Conservation (phyloP, 1,140 invertebrate genomes). For the Episyrphus balteatus region DNA sequence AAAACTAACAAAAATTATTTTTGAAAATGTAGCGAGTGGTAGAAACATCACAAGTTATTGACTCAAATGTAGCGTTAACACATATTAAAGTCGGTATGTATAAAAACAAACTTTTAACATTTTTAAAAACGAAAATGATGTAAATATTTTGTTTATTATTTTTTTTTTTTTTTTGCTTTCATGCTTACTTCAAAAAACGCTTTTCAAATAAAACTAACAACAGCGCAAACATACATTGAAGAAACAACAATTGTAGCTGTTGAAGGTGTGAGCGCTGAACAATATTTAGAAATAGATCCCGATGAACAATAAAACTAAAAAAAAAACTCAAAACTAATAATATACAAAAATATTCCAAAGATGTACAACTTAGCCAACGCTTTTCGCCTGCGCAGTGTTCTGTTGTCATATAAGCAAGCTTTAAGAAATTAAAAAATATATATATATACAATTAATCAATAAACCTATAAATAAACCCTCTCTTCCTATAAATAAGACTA, state of each 20-base stretch:
- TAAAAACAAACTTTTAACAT: neutral
- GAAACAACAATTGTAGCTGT: constrained; percentile 34
- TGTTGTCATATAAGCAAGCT: constrained; percentile 13
- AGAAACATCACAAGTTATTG: constrained; percentile 33
- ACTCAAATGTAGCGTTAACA: constrained; percentile 34
- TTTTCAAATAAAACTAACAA: constrained; percentile 2
- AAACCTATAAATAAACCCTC: too few relatives aligned
- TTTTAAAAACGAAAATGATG: constrained; percentile 3
- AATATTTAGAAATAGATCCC: constrained; percentile 21
- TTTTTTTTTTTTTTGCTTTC: constrained; percentile 5
- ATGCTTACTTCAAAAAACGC: constrained; percentile 3
- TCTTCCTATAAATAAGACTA: too few relatives aligned
- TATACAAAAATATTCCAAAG: constrained; percentile 1
- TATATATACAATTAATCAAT: too few relatives aligned
- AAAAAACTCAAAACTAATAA: constrained; percentile 1
- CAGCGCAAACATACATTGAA: constrained; percentile 34
- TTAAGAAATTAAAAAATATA: too few relatives aligned
- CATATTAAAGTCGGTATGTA: constrained; percentile 36
- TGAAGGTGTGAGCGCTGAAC: constrained; percentile 26
- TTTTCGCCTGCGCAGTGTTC: constrained; percentile 4
- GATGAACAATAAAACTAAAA: constrained; percentile 25
- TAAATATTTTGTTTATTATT: constrained; percentile 9
- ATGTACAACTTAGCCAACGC: neutral
- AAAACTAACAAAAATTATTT: neutral
- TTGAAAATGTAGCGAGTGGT: constrained; percentile 28